These are phyloP conservation scores for Eueides isabella DNA, from an alignment of 1,140 invertebrate species.

Conservation along the genomic window DNA sequence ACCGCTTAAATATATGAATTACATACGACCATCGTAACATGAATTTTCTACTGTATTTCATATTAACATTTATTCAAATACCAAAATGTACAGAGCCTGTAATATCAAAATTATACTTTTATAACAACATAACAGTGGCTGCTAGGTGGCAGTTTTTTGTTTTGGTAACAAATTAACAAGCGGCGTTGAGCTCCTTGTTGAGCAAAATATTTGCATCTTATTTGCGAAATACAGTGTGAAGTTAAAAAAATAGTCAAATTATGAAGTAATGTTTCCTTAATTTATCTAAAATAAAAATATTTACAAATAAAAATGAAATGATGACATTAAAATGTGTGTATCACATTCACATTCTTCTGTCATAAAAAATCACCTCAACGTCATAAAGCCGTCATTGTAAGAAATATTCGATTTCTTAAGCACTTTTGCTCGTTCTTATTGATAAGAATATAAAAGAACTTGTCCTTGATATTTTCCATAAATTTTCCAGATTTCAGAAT, in stretches of 20 bases:
- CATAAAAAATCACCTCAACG: background rate
- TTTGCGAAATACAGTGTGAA: too few relatives aligned
- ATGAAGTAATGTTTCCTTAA: too few relatives aligned
- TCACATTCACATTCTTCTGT: background rate
- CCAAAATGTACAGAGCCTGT: background rate
- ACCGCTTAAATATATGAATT: slow-evolving; percentile 16
- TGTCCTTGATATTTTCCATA: background rate
- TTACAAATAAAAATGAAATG: too few relatives aligned
- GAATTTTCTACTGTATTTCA: background rate
- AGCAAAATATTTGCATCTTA: too few relatives aligned
- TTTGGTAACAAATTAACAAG: background rate
- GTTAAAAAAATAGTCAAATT: too few relatives aligned
- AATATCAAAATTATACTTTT: background rate
- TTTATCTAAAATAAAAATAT: too few relatives aligned
- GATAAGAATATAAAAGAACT: background rate
- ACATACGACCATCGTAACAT: background rate
- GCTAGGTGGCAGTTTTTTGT: background rate
- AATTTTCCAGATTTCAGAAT: background rate
- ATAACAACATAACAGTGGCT: too few relatives aligned
- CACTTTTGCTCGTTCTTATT: background rate
- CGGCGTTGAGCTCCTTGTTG: background rate
- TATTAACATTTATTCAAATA: background rate
- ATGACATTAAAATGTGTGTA: too few relatives aligned
- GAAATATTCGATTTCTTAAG: background rate
- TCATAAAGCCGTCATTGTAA: background rate